Base-by-base conservation (phyloP, 2,888 invertebrate genomes). In the Incurvaria masculella region DNA sequence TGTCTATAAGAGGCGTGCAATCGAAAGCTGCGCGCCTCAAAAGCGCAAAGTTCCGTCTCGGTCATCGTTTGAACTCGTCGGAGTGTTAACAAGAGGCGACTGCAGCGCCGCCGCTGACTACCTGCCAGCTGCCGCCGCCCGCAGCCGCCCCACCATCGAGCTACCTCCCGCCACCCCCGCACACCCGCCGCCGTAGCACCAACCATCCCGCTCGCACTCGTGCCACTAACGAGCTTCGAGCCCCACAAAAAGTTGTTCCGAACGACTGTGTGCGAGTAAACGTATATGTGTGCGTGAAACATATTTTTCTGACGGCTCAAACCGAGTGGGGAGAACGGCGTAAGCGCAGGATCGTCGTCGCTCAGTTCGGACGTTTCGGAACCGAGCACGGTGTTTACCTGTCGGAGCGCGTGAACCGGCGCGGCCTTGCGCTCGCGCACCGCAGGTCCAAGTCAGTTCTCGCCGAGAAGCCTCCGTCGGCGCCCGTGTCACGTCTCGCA, bases 361-460 rank as follows among this genome's bases (percentile, higher is more conserved):
- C 71, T 69, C 66, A 60, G 61, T 68, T 75, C 67, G 52, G 58
- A 58, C 73, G 57, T 75, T 78, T 63, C 62, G 55, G 54, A 55
- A 58, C 54, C 57, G 53, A 56, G 46, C 62, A 64, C 59, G 62
- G 63, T 68, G 67, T 69, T 79, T 78, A 80, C 79, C 79, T 79
- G 79, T 76, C 81, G 81, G 82, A 81, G 79, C 82, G 76, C 75
- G 74, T 76, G 76, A 79, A 79, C 76, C 73, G 69, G 67, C 71
- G 75, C 79, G 78, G 80, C 78, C 80, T 79, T 79, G 80, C 79
- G 80, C 80, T 80, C 79, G 78, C 79, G 78, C 78, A 72, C 63
- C 68, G 66, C 72, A 74, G 71, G 74, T 75, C 59, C 59, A 56
- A 68, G 65, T 69, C 68, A 79, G 80, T 80, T 73, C 72, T 72